Percentiles rank a stretch among this genome's conserved stretches.
These are phyloP conservation scores for Emys orbicularis DNA, from an alignment of 2,797 vertebrate genomes.

Conservation along the genomic window DNA sequence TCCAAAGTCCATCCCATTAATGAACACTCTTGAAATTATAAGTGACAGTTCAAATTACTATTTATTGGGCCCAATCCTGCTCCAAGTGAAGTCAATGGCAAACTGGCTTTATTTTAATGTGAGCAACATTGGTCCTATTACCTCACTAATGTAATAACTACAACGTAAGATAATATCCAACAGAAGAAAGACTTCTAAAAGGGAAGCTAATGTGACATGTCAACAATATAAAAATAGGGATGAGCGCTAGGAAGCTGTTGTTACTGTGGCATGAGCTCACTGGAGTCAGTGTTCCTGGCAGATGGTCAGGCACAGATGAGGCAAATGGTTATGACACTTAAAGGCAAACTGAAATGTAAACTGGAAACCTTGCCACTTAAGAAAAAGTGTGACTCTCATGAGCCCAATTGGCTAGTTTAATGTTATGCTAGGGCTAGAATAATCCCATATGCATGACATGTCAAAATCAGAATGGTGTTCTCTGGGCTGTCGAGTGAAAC, in stretches of 20 bases:
- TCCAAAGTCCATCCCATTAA: neutral
- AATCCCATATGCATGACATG: neutral
- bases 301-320: neutral
- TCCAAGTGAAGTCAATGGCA: neutral
- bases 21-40: neutral
- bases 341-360: neutral
- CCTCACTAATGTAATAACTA: neutral
- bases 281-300: neutral
- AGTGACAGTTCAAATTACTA: neutral
- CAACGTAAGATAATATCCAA: neutral
- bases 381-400: neutral
- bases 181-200: neutral
- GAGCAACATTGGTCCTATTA: neutral
- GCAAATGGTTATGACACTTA: neutral
- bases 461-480: neutral
- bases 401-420: neutral
- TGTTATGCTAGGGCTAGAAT: too few relatives aligned
- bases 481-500: neutral
- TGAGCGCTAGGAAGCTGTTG: neutral
- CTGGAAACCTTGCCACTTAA: neutral
- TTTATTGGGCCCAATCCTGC: neutral
- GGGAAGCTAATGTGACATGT: neutral
- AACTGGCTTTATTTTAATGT: neutral
- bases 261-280: neutral
- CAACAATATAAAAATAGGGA: neutral